Percentiles rank a stretch among this genome's conserved stretches.
Conservation (phyloP, 1,140 invertebrate species). For the Caerostris extrusa region DNA sequence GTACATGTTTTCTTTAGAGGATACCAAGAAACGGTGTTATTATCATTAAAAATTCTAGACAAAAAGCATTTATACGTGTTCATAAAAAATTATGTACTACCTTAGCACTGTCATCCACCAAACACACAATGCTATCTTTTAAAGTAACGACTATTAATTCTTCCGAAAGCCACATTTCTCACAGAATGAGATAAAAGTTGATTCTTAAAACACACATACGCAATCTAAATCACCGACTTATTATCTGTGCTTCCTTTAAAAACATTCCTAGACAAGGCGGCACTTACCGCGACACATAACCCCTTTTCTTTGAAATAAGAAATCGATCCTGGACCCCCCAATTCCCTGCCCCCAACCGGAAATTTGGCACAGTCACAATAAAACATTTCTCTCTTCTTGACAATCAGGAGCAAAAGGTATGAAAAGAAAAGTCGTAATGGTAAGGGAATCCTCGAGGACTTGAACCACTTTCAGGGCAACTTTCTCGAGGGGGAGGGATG, state of each 20-base stretch:
- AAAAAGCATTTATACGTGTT: too few species aligned
- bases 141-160: background rate
- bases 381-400: constrained; percentile 59
- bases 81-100: too few species aligned
- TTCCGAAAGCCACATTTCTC: background rate
- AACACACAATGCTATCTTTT: background rate
- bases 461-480: constrained; percentile 7
- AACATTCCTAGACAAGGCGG: constrained; percentile 14
- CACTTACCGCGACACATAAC: background rate
- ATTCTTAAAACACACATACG: background rate
- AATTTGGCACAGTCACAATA: constrained; percentile 75
- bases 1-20: too few species aligned
- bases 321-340: background rate
- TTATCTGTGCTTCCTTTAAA: background rate
- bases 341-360: background rate
- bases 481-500: background rate
- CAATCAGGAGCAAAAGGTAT: constrained; percentile 42
- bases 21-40: too few species aligned
- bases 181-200: background rate
- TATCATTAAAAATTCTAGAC: too few species aligned
- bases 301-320: constrained; percentile 58
- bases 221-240: background rate
- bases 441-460: constrained; percentile 37
- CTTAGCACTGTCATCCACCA: background rate
- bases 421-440: constrained; percentile 48